A percentile compares a stretch with the other conserved stretches of the same genome.
Conservation (phyloP, 1,140 invertebrate species). For the Pogonomyrmex californicus region DNA sequence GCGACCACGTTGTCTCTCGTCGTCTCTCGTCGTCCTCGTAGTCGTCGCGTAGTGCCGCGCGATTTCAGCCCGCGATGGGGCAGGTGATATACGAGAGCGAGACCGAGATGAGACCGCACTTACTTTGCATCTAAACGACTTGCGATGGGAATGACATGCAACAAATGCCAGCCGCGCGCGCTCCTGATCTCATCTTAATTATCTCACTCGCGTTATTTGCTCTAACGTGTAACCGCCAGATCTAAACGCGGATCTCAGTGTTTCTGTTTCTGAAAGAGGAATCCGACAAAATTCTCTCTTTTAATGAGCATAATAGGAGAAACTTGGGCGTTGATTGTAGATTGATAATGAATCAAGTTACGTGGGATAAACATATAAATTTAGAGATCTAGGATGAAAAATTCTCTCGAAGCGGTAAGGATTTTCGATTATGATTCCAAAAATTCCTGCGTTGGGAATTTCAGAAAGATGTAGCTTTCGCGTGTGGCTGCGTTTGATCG, state of each 20-base stretch:
- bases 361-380: too few relatives aligned
- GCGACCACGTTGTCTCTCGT: neutral
- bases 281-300: neutral
- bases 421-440: too few relatives aligned
- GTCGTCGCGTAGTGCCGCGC: slow-evolving; percentile 59
- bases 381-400: too few relatives aligned
- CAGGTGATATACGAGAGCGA: neutral
- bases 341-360: neutral
- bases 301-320: neutral
- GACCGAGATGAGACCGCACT: slow-evolving; percentile 28
- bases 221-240: neutral
- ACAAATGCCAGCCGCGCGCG: neutral
- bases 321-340: neutral
- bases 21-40: slow-evolving; percentile 66
- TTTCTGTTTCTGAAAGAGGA: neutral
- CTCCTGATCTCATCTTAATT: slow-evolving; percentile 24
- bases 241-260: neutral
- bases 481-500: neutral
- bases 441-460: too few relatives aligned
- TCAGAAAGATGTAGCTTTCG: neutral
- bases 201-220: neutral
- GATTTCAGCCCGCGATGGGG: slow-evolving; percentile 66
- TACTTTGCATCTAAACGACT: neutral
- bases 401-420: too few relatives aligned
- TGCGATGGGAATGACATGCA: neutral